Evolutionary conservation across 2,797 vertebrate species (phyloP).

Genomic region (Gallinago stenura): DNA sequence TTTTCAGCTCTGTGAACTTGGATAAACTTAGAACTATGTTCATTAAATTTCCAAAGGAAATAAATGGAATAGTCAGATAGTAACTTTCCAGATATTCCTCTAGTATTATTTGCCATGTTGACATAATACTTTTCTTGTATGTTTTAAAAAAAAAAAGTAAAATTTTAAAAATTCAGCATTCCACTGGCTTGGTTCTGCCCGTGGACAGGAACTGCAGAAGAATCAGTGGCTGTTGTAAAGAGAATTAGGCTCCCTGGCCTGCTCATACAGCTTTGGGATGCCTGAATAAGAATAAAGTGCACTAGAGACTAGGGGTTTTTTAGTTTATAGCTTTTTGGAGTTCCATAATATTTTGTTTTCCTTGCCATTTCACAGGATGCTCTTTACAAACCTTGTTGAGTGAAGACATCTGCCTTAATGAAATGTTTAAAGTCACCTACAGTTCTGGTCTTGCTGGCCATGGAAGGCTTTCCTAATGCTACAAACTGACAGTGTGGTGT

Average conservation of each 20-base stretch:
- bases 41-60: background rate
- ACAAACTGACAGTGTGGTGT: background rate
- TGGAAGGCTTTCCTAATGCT: background rate
- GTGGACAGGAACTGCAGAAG: background rate
- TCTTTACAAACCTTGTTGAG: background rate
- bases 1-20: background rate
- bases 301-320: background rate
- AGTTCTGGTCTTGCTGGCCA: background rate
- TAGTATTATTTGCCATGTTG: background rate
- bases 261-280: accelerated
- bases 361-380: background rate
- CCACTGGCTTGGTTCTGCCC: background rate
- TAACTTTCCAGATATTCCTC: background rate
- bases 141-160: background rate
- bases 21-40: background rate
- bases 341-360: background rate
- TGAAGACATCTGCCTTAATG: background rate
- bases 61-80: background rate
- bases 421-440: background rate
- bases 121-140: background rate
- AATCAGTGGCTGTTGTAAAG: background rate
- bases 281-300: background rate
- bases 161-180: background rate
- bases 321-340: background rate
- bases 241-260: background rate